Evolutionary conservation across 2,113 vertebrate species (phyloP), one percentile per base, ranked within the genome.

Genomic region (Leucosticte australis): DNA sequence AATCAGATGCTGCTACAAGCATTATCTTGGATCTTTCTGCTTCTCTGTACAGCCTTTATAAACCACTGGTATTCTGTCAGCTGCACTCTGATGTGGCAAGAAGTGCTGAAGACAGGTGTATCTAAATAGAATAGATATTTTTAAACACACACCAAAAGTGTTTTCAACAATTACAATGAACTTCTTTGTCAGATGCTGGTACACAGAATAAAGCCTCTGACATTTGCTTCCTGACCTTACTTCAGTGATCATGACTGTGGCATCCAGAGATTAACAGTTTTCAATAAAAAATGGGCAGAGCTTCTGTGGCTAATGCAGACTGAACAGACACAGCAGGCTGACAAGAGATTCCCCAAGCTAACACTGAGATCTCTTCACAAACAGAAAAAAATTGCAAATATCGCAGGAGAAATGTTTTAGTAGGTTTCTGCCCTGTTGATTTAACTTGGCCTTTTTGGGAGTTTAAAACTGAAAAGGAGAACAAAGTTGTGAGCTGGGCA

Each of bases 81-180:
- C 10, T 42, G 13, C 33, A 79, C 26, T 79, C 22, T 59, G 14
- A 49, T 78, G 33, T 49, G 13, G 17, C 20, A 65, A 89, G 23
- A 68, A 79, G 7, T 18, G 6, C 19, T 5, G 11, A 22, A 71
- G 26, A 41, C 18, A 0, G 0, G 11, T 70, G 9, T 41, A 50
- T 13, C 31, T 75, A 83, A 86, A 74, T 10, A 67, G 23, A 67
- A 28, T 7, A 53, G 13, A 21, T 3, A 35, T 60, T 92, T 89
- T 77, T 17, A 81, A 86, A 63, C 10, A 46, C 16, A 53, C 7
- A 23, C 15, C 33, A 16, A 35, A 62, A 41, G 16, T 62, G 20
- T 10, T 59, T 82, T 75, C 24, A 39, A 27, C 30, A 83, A 24
- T 30, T 91, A 37, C 19, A n/a, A 56, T 35, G 11, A 79, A 57